Evolutionary conservation across 2,113 vertebrate species (phyloP).

Genomic region (Sus scrofa): T2T-Sscrofa CM000812.6:240257501-240258000

Average conservation of each 20-base stretch:
- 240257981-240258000: background rate
- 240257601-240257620: background rate
- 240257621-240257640: background rate
- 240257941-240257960: background rate
- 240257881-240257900: background rate
- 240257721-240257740: background rate
- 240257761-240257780: constrained; percentile 11
- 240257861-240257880: background rate
- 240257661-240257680: background rate
- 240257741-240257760: background rate
- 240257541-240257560: background rate
- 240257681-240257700: background rate
- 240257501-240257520: background rate
- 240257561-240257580: background rate
- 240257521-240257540: background rate
- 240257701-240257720: background rate
- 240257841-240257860: background rate
- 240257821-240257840: background rate
- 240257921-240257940: background rate
- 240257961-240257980: background rate
- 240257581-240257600: background rate
- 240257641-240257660: background rate
- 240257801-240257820: background rate
- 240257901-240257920: background rate
- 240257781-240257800: background rate